Conservation (phyloP, 2,797 vertebrate species). For the Hippopotamyrus pictus region DNA sequence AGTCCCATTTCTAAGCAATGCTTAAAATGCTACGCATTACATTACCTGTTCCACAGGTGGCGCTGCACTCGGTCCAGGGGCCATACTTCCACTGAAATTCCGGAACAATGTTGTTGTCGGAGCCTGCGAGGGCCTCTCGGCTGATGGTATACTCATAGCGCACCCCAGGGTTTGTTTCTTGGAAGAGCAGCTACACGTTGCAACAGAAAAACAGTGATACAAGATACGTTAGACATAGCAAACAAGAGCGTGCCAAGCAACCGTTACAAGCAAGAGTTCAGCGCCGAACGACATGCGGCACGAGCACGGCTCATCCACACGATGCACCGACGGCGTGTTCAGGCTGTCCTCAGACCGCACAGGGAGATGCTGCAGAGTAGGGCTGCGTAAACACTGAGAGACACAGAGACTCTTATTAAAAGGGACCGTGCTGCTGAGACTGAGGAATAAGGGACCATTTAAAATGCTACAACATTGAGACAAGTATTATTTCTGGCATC, state of each 20-base stretch:
- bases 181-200: constrained; percentile 80
- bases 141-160: constrained; percentile 89
- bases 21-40: background rate
- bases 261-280: background rate
- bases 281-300: background rate
- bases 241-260: background rate
- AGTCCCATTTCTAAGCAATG: background rate
- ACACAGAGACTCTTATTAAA: background rate
- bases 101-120: constrained; percentile 34
- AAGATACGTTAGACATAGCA: background rate
- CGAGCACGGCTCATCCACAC: background rate
- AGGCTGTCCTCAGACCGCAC: background rate
- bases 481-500: no score
- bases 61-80: constrained; percentile 81
- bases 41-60: constrained; percentile 83
- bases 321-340: background rate
- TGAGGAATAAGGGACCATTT: background rate
- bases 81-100: constrained; percentile 82
- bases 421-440: background rate
- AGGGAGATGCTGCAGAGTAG: background rate
- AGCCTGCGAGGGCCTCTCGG: constrained; percentile 45
- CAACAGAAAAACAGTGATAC: background rate
- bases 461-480: background rate
- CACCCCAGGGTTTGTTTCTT: constrained; percentile 87
- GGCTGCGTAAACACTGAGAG: background rate